Evolutionary conservation across 2,797 vertebrate genomes (phyloP).

Genomic region (Crax fasciolata): DNA sequence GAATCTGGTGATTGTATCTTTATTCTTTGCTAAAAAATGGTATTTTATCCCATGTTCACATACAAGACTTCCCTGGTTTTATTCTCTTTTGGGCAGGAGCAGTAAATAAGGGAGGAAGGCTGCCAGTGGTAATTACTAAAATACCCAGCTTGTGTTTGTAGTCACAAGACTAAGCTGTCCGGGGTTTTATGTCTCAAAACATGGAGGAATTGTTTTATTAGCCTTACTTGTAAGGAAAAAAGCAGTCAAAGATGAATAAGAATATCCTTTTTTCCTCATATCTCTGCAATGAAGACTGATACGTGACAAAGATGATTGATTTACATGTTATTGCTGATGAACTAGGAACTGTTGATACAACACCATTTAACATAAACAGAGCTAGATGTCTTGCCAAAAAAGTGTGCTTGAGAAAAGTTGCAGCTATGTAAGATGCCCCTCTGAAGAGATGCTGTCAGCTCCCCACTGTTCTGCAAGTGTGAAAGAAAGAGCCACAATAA

Average conservation of each 20-base stretch:
- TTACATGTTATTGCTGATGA: background rate
- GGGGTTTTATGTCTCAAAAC: background rate
- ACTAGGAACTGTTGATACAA: background rate
- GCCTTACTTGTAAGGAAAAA: background rate
- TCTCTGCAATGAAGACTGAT: background rate
- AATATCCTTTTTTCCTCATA: background rate
- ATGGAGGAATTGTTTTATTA: background rate
- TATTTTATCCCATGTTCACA: background rate
- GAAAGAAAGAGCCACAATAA: slow-evolving; percentile 16
- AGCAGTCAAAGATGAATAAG: background rate
- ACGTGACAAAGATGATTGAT: background rate
- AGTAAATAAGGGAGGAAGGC: background rate
- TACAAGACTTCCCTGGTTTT: background rate
- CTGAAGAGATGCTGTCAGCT: background rate
- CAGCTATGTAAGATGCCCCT: background rate
- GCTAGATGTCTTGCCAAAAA: background rate
- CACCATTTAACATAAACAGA: background rate
- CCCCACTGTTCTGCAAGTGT: background rate
- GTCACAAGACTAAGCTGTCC: background rate
- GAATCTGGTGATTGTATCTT: background rate
- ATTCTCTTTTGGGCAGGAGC: background rate
- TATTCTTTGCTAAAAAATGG: background rate
- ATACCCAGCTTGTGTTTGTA: background rate
- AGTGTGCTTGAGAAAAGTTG: background rate
- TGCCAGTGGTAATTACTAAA: slow-evolving; percentile 1